phyloP scores from a whole-genome alignment of 1,140 invertebrate genomes.

The Liolophura sinensis region DNA sequence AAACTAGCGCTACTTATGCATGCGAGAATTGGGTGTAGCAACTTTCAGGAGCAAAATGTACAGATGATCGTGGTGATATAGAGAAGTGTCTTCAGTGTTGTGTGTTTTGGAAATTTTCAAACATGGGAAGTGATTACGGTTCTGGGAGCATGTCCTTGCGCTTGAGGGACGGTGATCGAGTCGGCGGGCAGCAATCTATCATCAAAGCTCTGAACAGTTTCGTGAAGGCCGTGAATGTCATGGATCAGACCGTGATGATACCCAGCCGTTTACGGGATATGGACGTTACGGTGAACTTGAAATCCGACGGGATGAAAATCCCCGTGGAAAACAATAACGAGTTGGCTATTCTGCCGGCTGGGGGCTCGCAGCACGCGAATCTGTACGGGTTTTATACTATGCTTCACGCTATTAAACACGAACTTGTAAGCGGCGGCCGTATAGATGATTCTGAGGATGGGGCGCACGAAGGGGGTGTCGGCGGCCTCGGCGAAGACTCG shows the following conservation, averaged over 20 bases:
- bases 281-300: slow-evolving; percentile 14
- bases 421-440: slow-evolving; percentile 29
- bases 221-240: slow-evolving; percentile 36
- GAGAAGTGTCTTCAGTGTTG: no score
- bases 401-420: slow-evolving; percentile 34
- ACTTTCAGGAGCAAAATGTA: no score
- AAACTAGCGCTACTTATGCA: no score
- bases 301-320: slow-evolving; percentile 14
- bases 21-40: no score
- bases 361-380: slow-evolving; percentile 23
- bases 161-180: no score
- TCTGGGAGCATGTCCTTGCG: no score
- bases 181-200: slow-evolving; percentile 24
- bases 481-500: slow-evolving; percentile 9
- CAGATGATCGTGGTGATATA: no score
- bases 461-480: slow-evolving; percentile 13
- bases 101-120: no score
- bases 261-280: slow-evolving; percentile 40
- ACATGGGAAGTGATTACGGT: no score
- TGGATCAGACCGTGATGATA: slow-evolving; percentile 47
- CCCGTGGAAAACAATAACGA: slow-evolving; percentile 31
- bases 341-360: slow-evolving; percentile 15
- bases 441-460: not conserved
- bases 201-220: slow-evolving; percentile 37
- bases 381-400: slow-evolving; percentile 40